Conservation (phyloP, 2,797 vertebrate genomes). For the Chrysocyon brachyurus region DNA sequence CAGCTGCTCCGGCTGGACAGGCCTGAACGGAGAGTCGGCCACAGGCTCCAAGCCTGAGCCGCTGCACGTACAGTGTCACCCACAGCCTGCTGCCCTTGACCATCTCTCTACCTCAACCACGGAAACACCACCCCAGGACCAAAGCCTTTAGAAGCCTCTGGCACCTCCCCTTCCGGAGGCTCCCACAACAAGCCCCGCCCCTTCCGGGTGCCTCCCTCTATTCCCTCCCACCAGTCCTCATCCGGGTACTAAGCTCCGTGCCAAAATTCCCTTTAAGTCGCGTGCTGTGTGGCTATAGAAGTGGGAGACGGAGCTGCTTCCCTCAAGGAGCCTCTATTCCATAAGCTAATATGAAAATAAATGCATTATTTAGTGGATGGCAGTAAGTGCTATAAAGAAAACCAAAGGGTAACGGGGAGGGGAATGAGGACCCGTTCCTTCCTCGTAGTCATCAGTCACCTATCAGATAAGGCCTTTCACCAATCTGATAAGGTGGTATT, state of each 20-base stretch:
- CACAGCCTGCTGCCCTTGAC: fast-evolving
- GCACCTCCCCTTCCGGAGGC: neutral
- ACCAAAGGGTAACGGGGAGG: neutral
- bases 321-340: neutral
- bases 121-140: fast-evolving
- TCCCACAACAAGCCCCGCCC: neutral
- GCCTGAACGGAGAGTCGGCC: fast-evolving
- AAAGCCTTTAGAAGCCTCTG: neutral
- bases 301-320: neutral
- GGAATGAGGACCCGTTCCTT: neutral
- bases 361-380: neutral
- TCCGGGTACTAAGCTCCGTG: neutral
- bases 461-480: neutral
- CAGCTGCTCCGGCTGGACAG: neutral
- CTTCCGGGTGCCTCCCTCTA: neutral
- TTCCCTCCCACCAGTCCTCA: fast-evolving
- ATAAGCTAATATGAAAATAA: neutral
- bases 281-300: neutral
- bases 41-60: neutral
- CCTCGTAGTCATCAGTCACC: neutral
- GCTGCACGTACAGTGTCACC: fast-evolving
- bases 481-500: neutral
- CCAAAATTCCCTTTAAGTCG: fast-evolving
- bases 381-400: neutral
- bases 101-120: neutral